These are phyloP conservation scores for Promerops cafer DNA, from an alignment of 2,113 vertebrate species.

Conservation along the genomic window DNA sequence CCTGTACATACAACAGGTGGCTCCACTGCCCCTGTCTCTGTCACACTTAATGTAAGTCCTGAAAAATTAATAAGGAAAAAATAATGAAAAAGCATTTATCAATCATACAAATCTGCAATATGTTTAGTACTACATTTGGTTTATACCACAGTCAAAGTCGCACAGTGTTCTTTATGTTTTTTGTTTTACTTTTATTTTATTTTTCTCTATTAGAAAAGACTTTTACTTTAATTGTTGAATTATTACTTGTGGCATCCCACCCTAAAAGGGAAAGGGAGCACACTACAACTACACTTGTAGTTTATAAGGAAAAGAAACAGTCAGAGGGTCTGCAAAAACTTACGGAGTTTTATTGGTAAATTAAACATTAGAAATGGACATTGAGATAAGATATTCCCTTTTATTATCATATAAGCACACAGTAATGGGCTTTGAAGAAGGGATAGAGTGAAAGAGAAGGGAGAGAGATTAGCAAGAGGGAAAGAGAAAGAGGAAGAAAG, in stretches of 20 bases:
- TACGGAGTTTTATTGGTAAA: background rate
- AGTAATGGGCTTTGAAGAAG: background rate
- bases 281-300: fast-evolving
- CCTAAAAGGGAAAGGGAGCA: background rate
- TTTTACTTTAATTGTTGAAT: background rate
- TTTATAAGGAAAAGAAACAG: background rate
- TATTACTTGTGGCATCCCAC: background rate
- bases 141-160: background rate
- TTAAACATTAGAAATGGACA: background rate
- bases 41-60: background rate
- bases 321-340: background rate
- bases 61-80: background rate
- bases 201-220: background rate
- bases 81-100: background rate
- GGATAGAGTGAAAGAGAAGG: background rate
- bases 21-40: background rate
- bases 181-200: background rate
- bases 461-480: background rate
- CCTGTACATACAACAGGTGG: background rate
- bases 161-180: background rate
- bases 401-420: background rate
- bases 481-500: background rate
- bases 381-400: background rate
- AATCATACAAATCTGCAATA: background rate
- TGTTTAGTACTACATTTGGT: background rate